Evolutionary conservation across 2,113 vertebrate genomes (phyloP).

Genomic region (Dromiciops gliroides): DNA sequence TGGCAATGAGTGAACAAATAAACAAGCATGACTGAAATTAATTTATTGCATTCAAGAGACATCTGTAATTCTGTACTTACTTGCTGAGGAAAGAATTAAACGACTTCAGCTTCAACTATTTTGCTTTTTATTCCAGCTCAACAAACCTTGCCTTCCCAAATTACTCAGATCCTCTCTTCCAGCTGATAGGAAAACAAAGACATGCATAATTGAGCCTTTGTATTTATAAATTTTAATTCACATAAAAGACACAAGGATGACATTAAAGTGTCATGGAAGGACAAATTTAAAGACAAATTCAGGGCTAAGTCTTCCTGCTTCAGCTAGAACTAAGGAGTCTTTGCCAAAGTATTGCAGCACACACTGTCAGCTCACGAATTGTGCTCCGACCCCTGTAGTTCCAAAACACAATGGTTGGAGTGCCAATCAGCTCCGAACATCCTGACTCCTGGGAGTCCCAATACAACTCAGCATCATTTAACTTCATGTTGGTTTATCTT

Average conservation of each 20-base stretch:
- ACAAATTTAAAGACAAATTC: slow-evolving; percentile 42
- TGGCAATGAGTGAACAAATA: slow-evolving; percentile 79
- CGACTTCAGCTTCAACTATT: slow-evolving; percentile 79
- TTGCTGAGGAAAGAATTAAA: slow-evolving; percentile 77
- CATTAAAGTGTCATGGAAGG: slow-evolving; percentile 31
- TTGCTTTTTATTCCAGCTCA: slow-evolving; percentile 67
- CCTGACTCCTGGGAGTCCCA: slow-evolving; percentile 54
- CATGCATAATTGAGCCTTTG: slow-evolving; percentile 15
- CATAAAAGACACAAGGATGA: slow-evolving; percentile 43
- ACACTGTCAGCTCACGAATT: slow-evolving; percentile 42
- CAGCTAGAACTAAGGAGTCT: slow-evolving; percentile 45
- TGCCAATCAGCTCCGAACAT: slow-evolving; percentile 34
- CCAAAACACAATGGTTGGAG: slow-evolving; percentile 60
- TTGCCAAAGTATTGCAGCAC: slow-evolving; percentile 64
- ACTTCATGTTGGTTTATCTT: slow-evolving; percentile 70
- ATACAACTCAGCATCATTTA: slow-evolving; percentile 73
- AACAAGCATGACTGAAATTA: slow-evolving; percentile 80
- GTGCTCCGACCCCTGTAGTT: slow-evolving; percentile 72
- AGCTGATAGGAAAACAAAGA: slow-evolving; percentile 66
- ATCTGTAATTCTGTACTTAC: slow-evolving; percentile 79
- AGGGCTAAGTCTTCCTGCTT: slow-evolving; percentile 55
- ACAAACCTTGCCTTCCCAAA: slow-evolving; percentile 62
- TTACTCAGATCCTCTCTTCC: slow-evolving; percentile 46
- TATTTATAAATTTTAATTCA: slow-evolving; percentile 48
- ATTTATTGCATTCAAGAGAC: slow-evolving; percentile 80